Percentiles rank a stretch among this genome's conserved stretches.
Conservation (phyloP, 2,888 invertebrate species). For the Elegia similella region DNA sequence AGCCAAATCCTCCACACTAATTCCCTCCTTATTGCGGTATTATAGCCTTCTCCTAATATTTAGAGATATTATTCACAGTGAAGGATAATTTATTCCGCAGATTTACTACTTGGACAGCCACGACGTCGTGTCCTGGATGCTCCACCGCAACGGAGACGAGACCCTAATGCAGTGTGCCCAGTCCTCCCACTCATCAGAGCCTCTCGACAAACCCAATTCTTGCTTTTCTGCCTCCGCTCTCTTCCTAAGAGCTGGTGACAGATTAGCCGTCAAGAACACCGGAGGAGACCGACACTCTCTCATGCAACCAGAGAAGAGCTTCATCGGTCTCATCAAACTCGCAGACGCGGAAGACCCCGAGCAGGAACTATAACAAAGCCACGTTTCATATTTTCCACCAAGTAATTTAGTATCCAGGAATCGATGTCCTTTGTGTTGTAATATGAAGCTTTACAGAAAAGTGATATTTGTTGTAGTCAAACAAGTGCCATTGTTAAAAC, state of each 20-base stretch:
- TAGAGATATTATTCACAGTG: neutral
- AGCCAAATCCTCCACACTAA: neutral
- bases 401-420: conserved; percentile 8
- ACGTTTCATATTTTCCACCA: neutral
- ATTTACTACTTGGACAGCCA: conserved; percentile 90
- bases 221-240: conserved; percentile 88
- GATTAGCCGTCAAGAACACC: conserved; percentile 86
- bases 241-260: conserved; percentile 84
- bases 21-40: neutral
- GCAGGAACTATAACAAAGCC: conserved; percentile 48
- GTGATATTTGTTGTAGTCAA: conserved; percentile 52
- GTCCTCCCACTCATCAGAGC: conserved; percentile 80
- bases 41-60: neutral
- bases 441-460: conserved; percentile 33
- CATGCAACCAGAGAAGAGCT: conserved; percentile 89
- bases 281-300: conserved; percentile 85
- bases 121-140: conserved; percentile 88
- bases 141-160: conserved; percentile 83
- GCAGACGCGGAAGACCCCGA: conserved; percentile 77
- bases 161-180: conserved; percentile 88
- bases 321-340: conserved; percentile 91
- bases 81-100: conserved; percentile 54
- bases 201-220: conserved; percentile 84
- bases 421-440: conserved; percentile 17
- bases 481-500: conserved; percentile 53